Evolutionary conservation across 2,797 vertebrate species (phyloP).

Genomic region (Xiphorhynchus erythropygius): DNA sequence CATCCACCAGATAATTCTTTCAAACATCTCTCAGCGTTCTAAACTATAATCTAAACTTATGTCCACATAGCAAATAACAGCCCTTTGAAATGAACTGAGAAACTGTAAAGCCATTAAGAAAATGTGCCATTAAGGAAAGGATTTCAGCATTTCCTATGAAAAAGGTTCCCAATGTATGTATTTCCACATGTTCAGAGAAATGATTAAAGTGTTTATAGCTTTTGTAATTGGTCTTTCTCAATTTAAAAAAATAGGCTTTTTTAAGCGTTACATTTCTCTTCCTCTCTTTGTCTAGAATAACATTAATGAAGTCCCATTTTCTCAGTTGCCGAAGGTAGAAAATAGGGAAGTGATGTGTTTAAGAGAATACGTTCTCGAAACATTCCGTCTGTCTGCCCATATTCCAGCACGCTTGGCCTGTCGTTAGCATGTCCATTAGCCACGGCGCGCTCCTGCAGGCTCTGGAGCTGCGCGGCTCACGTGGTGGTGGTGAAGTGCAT

Average conservation of each 20-base stretch:
- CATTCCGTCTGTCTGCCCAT: background rate
- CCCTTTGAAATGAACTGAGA: constrained; percentile 63
- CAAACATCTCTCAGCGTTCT: constrained; percentile 57
- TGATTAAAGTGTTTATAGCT: constrained; percentile 73
- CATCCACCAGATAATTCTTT: constrained; percentile 32
- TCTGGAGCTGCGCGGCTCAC: rapidly evolving
- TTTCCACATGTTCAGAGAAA: constrained; percentile 65
- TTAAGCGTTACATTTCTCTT: constrained; percentile 51
- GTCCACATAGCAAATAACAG: constrained; percentile 68
- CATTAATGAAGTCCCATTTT: constrained; percentile 59
- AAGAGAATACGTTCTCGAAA: background rate
- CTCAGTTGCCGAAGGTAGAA: constrained; percentile 13
- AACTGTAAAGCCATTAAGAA: constrained; percentile 74
- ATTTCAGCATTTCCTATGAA: constrained; percentile 56
- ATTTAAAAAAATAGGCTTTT: constrained; percentile 69
- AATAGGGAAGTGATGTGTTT: constrained; percentile 26
- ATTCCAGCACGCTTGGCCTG: background rate
- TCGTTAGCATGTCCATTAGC: background rate
- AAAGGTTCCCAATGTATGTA: constrained; percentile 60
- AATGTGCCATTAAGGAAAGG: constrained; percentile 70
- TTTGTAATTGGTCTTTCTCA: constrained; percentile 67
- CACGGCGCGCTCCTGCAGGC: rapidly evolving
- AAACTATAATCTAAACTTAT: constrained; percentile 70
- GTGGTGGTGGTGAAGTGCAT: rapidly evolving
- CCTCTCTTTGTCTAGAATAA: constrained; percentile 48